Evolutionary conservation across 2,888 invertebrate species (phyloP), one percentile per base, ranked within the genome.

Genomic region (Lissonota sp.): DNA sequence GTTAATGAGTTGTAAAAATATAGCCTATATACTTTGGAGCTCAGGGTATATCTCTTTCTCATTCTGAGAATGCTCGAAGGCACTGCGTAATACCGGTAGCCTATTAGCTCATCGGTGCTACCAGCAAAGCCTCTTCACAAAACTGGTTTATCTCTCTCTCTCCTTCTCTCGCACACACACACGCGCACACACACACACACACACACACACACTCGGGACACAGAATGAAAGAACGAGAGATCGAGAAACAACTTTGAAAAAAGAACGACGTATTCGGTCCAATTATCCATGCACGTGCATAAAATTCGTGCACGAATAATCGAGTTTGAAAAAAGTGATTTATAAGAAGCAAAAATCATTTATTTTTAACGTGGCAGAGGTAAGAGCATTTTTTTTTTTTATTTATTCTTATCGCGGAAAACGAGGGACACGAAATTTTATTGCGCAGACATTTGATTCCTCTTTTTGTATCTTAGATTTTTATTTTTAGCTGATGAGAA

Each of bases 71-170:
- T 53, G 14, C 55, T 63, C 53, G 63, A 44, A n/a, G 14, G 55
- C 44, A 53, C 42, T 70, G 63, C 63, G 80, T 80, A 80, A 80
- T 46, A 67, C 80, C 60, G 76, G 80, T 14, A 69, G 80, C 76
- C 55, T 67, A 80, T 80, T 80, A 80, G 80, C 76, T 76, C 80
- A 80, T 76, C 80, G 72, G 57, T 51, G 80, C 76, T 80, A 76
- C 80, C 67, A 71, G 80, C 70, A 76, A 49, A 57, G 72, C 71
- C 76, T 72, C 72, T 44, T 72, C 80, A 72, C 67, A 57, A 80
- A 80, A 80, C 80, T 72, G 80, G 80, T 80, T 80, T 80, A 80
- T 72, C 80, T 3, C 49, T 49, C 49, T 53, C 12, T 53, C 53
- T 53, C 53, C 5, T 12, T 53, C 53, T 5, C 53, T 53, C 16